Conservation (phyloP, 2,113 vertebrate species). For the Chaetodon trifascialis region DNA sequence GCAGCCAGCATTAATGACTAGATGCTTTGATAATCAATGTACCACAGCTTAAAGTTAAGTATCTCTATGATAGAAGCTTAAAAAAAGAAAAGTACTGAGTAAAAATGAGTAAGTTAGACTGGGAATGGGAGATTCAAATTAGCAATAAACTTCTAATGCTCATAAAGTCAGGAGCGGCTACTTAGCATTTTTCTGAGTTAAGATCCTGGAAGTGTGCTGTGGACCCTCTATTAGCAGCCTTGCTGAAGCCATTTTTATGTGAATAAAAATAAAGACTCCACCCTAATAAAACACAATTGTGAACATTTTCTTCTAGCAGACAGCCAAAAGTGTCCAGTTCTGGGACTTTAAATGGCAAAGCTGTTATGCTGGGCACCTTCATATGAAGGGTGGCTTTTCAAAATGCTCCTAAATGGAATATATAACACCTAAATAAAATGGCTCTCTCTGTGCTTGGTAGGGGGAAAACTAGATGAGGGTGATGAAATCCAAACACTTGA, state of each 20-base stretch:
- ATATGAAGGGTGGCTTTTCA: slow-evolving; percentile 52
- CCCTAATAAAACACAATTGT: slow-evolving; percentile 76
- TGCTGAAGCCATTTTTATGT: slow-evolving; percentile 66
- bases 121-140: slow-evolving; percentile 44
- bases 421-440: slow-evolving; percentile 65
- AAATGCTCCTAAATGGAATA: slow-evolving; percentile 66
- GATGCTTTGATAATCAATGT: slow-evolving; percentile 11
- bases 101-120: neutral
- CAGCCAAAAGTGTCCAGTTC: slow-evolving; percentile 66
- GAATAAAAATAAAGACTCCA: slow-evolving; percentile 73
- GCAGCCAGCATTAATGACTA: slow-evolving; percentile 1
- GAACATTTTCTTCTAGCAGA: slow-evolving; percentile 66
- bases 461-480: slow-evolving; percentile 16
- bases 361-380: slow-evolving; percentile 73
- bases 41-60: neutral
- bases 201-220: slow-evolving; percentile 59
- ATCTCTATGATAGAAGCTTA: neutral
- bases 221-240: slow-evolving; percentile 58
- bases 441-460: slow-evolving; percentile 52
- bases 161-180: slow-evolving; percentile 62
- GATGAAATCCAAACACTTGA: slow-evolving; percentile 55
- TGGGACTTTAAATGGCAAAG: slow-evolving; percentile 63
- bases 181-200: slow-evolving; percentile 59
- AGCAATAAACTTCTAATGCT: slow-evolving; percentile 52
- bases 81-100: slow-evolving; percentile 3